A percentile compares a stretch with the other conserved stretches of the same genome.
These are phyloP conservation scores for Paragorgia papillata DNA, from an alignment of 92 coral and sea anemone species.

Conservation along the genomic window DNA sequence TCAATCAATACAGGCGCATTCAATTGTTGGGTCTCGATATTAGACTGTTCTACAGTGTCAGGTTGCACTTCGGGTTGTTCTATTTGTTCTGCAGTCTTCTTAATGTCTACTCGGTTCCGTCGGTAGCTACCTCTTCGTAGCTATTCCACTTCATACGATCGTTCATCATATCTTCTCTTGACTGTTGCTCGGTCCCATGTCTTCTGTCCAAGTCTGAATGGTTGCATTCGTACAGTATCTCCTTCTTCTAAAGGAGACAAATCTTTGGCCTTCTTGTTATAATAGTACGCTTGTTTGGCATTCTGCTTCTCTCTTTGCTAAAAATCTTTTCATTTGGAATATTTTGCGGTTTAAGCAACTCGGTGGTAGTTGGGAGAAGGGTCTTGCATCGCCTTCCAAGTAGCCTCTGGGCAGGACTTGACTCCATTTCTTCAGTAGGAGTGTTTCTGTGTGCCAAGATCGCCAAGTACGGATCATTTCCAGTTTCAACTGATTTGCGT, in stretches of 20 bases:
- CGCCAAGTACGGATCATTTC: constrained; percentile 55
- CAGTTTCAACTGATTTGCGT: constrained; percentile 43
- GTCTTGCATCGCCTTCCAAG: constrained; percentile 54
- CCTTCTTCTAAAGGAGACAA: constrained; percentile 26
- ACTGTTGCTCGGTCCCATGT: constrained; percentile 43
- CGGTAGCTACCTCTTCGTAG: constrained; percentile 37
- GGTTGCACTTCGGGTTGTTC: constrained; percentile 12
- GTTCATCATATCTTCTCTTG: constrained; percentile 44
- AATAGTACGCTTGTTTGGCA: constrained; percentile 37
- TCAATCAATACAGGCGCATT: background rate
- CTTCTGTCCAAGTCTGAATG: constrained; percentile 48
- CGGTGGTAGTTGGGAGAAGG: constrained; percentile 59
- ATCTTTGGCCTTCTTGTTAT: constrained; percentile 37
- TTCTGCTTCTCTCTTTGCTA: constrained; percentile 20
- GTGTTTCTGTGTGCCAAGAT: constrained; percentile 59
- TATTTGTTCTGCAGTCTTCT: constrained; percentile 9
- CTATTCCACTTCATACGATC: constrained; percentile 38
- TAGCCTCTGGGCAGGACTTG: constrained; percentile 66
- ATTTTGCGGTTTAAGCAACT: constrained; percentile 54
- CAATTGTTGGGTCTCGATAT: constrained; percentile 21
- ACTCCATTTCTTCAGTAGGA: constrained; percentile 60
- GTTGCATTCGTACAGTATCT: too few species aligned
- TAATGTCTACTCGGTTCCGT: constrained; percentile 47
- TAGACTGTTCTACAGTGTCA: background rate
- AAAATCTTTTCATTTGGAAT: constrained; percentile 30